These are phyloP conservation scores for Erinaceus europaeus DNA, from an alignment of 2,113 vertebrate genomes.

Conservation along the genomic window DNA sequence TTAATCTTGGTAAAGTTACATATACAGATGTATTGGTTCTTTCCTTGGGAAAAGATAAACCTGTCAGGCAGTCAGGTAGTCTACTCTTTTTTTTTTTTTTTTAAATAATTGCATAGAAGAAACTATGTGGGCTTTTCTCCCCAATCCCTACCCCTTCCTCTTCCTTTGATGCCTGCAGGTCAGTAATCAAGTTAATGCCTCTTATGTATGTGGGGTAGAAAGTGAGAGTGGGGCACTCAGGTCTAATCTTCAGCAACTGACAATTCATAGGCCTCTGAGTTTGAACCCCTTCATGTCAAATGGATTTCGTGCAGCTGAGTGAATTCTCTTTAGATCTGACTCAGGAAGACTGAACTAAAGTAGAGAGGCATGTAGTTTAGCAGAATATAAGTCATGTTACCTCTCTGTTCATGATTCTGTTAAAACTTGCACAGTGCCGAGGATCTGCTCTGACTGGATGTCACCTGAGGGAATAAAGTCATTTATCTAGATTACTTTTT, in stretches of 20 bases:
- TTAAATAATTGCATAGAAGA: conserved; percentile 79
- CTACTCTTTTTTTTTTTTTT: conserved; percentile 43
- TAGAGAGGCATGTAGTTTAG: conserved; percentile 74
- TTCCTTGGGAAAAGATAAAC: conserved; percentile 77
- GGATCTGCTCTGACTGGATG: conserved; percentile 85
- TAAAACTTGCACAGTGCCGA: conserved; percentile 87
- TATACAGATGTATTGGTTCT: conserved; percentile 71
- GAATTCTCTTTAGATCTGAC: conserved; percentile 79
- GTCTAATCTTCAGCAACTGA: conserved; percentile 71
- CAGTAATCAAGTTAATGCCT: conserved; percentile 66
- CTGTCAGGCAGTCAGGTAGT: conserved; percentile 74
- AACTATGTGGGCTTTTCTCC: conserved; percentile 72
- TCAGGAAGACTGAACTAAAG: conserved; percentile 68
- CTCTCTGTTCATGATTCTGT: conserved; percentile 84
- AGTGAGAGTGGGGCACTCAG: conserved; percentile 58
- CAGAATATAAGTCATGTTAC: conserved; percentile 72
- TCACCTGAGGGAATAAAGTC: conserved; percentile 85
- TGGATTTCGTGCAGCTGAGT: conserved; percentile 81
- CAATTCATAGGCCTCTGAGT: conserved; percentile 63
- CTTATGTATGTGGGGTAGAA: conserved; percentile 5
- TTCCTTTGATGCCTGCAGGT: conserved; percentile 73
- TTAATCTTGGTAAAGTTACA: conserved; percentile 50
- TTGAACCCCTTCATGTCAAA: conserved; percentile 72
- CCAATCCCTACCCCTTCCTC: conserved; percentile 62
- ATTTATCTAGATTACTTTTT: conserved; percentile 89